A percentile compares a stretch with the other conserved stretches of the same genome.
phyloP scores from a whole-genome alignment of 2,888 invertebrate genomes.

The Rotaria magnacalcarata region DNA sequence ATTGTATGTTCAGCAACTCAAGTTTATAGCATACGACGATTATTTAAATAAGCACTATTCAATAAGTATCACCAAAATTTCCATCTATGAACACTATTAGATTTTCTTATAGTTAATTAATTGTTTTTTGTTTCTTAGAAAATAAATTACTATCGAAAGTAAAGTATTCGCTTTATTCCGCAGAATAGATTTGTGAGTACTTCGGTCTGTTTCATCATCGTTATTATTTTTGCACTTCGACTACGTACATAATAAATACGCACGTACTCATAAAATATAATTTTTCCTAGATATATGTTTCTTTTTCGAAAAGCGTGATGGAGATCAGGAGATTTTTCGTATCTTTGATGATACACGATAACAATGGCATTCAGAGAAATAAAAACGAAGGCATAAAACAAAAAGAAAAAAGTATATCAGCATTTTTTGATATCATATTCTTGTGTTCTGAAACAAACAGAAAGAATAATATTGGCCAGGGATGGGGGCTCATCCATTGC shows the following conservation, averaged over 20 bases:
- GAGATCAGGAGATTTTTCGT: neutral
- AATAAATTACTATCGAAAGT: neutral
- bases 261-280: neutral
- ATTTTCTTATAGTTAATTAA: neutral
- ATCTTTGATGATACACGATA: neutral
- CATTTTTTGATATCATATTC: conserved; percentile 6
- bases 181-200: neutral
- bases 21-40: neutral
- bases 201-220: neutral
- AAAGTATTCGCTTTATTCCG: neutral
- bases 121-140: neutral
- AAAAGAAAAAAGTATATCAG: neutral
- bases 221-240: neutral
- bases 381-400: neutral
- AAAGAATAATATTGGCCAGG: neutral
- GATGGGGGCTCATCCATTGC: neutral
- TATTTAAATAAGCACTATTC: neutral
- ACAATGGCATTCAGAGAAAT: neutral
- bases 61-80: neutral
- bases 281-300: neutral
- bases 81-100: neutral
- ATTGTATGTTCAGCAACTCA: neutral
- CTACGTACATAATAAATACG: neutral
- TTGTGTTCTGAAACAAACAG: conserved; percentile 8
- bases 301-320: neutral